These are phyloP conservation scores for Embiotoca jacksoni DNA, from an alignment of 2,113 vertebrate genomes.

Conservation along the genomic window DNA sequence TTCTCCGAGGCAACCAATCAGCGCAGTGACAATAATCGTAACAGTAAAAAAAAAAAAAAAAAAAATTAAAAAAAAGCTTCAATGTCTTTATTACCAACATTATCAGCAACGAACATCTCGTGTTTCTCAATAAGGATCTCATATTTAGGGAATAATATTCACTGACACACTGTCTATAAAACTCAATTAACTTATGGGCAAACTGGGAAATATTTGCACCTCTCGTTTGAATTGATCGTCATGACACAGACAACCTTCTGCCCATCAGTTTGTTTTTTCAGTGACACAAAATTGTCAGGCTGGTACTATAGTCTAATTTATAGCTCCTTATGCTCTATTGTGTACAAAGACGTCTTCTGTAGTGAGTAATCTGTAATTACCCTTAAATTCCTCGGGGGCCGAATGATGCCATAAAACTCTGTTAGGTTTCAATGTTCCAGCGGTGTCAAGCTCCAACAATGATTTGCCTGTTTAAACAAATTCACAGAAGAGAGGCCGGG, in stretches of 20 bases:
- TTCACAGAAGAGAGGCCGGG: constrained; percentile 1
- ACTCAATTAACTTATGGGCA: constrained; percentile 14
- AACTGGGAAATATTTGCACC: background rate
- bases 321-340: constrained; percentile 19
- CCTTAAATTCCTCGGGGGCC: constrained; percentile 19
- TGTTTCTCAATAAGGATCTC: constrained; percentile 3
- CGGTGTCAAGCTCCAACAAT: constrained; percentile 12
- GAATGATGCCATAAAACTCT: constrained; percentile 38
- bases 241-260: background rate
- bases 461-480: constrained; percentile 32
- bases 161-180: background rate
- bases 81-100: constrained; percentile 14
- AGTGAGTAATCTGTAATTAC: constrained; percentile 54
- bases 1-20: background rate
- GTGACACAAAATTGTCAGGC: constrained; percentile 1
- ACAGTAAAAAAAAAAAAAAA: background rate
- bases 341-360: constrained; percentile 21
- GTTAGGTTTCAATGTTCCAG: constrained; percentile 14
- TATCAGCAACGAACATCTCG: background rate
- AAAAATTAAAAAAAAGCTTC: background rate
- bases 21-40: background rate
- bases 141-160: background rate
- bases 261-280: constrained; percentile 18
- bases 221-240: constrained; percentile 2
- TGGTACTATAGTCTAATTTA: constrained; percentile 11